Evolutionary conservation across 1,140 invertebrate genomes (phyloP), one percentile per base, ranked within the genome.

Genomic region (Achatina immaculata): DNA sequence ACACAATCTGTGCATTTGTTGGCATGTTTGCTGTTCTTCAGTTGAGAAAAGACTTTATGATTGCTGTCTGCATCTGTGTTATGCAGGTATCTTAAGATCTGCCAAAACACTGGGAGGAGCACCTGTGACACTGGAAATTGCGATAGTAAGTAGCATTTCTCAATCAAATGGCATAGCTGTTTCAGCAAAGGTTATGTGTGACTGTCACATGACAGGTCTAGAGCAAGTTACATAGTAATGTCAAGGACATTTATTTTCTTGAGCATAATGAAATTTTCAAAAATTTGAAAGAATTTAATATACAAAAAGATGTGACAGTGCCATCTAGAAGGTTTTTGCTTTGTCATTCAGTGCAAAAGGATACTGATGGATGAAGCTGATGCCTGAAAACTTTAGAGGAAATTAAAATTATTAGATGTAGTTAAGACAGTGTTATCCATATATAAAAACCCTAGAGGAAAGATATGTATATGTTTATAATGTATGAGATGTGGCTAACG

Each of bases 61-160:
- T 9, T 66, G 28, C 9, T 9, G 9, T 38, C 7, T 71, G 19
- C 14, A 24, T 28, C 36, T 66, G 16, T 58, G 69, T 78, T 73
- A 4, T 42, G 66, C n/a, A 36, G 36, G 82, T 48, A 78, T 84
- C n/a, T 81, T 82, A 14, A 73, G 69, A 38, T 74, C 79, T n/a
- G 72, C 78, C 36, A 34, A 75, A 68, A 76, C 78, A 31, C 58
- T 85, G 16, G 86, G 86, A 28, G 86, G 86, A 16, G 81, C 82
- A 40, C 86, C 86, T 14, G 85, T 87, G 9, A 79, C 82, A 2
- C 45, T 85, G 31, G 78, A 87, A 58, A 84, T 81, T 19, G 86
- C 86, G 16, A 68, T 84, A 69, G 86, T 87, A 81, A 85, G 81
- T 55, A 6, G 1, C 43, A 66, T 65, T 74, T 42, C 51, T 74